These are phyloP conservation scores for Turritopsis dohrnii DNA, from an alignment of 30 jellyfish, hydroid and myxozoan genomes.

Conservation along the genomic window DNA sequence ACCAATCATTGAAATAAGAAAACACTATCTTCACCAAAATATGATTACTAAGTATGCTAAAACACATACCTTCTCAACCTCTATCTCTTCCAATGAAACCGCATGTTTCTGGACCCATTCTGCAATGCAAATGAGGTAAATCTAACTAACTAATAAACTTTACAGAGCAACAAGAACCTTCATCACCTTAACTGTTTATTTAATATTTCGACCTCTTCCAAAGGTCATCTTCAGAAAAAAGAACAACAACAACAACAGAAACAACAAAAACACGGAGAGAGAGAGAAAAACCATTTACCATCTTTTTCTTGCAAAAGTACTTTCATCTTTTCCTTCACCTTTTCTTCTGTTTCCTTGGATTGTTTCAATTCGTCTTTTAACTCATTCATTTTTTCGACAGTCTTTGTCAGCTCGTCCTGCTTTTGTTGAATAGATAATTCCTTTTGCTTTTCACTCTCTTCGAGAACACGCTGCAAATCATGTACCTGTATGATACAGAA, in stretches of 20 bases:
- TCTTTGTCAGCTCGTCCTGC: slow-evolving; percentile 60
- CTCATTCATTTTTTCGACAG: slow-evolving; percentile 14
- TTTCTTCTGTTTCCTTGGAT: slow-evolving; percentile 32
- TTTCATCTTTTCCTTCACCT: slow-evolving; percentile 32
- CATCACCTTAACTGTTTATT: no score
- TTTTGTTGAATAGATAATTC: slow-evolving; percentile 51
- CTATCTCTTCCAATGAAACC: not conserved
- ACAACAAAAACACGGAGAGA: no score
- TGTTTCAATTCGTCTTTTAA: slow-evolving; percentile 49
- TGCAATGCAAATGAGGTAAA: not conserved
- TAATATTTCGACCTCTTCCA: no score
- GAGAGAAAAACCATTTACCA: slow-evolving; percentile 20
- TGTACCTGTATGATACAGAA: slow-evolving; percentile 29
- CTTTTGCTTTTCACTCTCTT: slow-evolving; percentile 66
- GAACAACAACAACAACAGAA: not conserved
- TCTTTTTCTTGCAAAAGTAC: slow-evolving; percentile 26
- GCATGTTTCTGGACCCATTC: not conserved
- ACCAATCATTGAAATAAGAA: not conserved
- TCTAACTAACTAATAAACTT: no score
- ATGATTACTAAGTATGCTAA: no score
- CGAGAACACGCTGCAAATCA: slow-evolving; percentile 76
- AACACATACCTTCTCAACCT: not conserved
- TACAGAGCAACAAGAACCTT: no score
- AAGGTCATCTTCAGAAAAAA: not conserved
- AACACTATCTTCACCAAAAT: no score